These are phyloP conservation scores for Saccopteryx bilineata DNA, from an alignment of 2,113 vertebrate genomes.

Conservation along the genomic window DNA sequence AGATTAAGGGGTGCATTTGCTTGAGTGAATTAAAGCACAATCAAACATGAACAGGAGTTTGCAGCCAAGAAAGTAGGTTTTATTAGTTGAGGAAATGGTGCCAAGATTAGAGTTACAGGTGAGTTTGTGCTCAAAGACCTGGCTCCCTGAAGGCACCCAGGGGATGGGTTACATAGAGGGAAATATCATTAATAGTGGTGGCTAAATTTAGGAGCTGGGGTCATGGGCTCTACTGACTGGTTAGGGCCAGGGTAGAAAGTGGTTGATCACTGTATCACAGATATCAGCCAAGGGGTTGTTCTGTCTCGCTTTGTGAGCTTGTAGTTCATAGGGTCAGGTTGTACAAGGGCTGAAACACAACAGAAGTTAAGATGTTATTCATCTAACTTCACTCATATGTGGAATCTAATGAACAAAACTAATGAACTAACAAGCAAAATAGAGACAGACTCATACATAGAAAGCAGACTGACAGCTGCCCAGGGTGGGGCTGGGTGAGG, in stretches of 20 bases:
- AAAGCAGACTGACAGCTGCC: no score
- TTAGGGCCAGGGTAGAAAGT: neutral
- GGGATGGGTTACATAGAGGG: neutral
- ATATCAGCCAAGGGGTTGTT: neutral
- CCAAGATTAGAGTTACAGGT: neutral
- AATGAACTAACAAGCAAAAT: no score
- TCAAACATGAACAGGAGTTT: neutral
- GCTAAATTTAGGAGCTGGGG: neutral
- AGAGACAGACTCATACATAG: no score
- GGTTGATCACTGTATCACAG: neutral
- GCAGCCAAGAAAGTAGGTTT: neutral
- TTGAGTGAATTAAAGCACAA: neutral
- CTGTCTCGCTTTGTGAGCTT: neutral
- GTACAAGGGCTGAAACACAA: neutral
- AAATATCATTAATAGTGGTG: neutral
- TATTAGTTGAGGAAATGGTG: neutral
- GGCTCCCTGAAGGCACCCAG: neutral
- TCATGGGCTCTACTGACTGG: neutral
- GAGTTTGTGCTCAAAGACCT: neutral
- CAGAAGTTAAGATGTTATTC: neutral
- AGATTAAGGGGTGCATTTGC: neutral
- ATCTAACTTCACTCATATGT: neutral
- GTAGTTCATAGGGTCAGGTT: neutral
- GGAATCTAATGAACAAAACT: no score
- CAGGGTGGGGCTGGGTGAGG: no score